phyloP scores from a whole-genome alignment of 2,797 vertebrate genomes.

The Leuciscus waleckii region DNA sequence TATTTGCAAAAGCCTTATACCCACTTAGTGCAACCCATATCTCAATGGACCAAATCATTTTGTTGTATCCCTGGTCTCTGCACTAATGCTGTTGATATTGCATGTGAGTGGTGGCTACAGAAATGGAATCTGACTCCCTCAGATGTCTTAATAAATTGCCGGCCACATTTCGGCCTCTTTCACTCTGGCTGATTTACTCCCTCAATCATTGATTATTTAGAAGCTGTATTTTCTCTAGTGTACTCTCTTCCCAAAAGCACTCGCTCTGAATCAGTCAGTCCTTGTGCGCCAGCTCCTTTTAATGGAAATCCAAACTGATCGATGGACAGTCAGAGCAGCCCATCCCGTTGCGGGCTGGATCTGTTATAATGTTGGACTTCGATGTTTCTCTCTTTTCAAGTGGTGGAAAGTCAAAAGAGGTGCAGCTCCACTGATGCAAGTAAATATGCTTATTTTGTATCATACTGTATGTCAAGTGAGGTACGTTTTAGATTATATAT shows the following conservation, averaged over 20 bases:
- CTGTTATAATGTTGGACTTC: conserved; percentile 28
- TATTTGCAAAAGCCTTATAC: conserved; percentile 24
- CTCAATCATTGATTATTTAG: conserved; percentile 51
- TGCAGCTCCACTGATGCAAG: background rate
- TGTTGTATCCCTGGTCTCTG: background rate
- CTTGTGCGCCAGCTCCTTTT: conserved; percentile 48
- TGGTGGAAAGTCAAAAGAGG: conserved; percentile 7
- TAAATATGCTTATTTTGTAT: background rate
- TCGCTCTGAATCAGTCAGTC: conserved; percentile 36
- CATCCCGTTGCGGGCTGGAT: conserved; percentile 22
- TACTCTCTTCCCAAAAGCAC: conserved; percentile 49
- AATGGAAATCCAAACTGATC: conserved; percentile 59
- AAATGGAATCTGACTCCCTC: conserved; percentile 27
- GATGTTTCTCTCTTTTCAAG: conserved; percentile 44
- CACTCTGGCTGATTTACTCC: conserved; percentile 51
- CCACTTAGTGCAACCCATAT: conserved; percentile 21
- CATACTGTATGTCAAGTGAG: background rate
- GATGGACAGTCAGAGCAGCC: conserved; percentile 52
- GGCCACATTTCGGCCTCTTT: conserved; percentile 48
- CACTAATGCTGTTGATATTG: conserved; percentile 41
- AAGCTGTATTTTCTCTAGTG: conserved; percentile 44
- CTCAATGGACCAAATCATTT: conserved; percentile 1
- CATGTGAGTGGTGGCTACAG: conserved; percentile 36
- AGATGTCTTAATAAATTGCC: conserved; percentile 54
- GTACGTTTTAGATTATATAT: background rate